Percentiles rank a stretch among this genome's conserved stretches.
Conservation (phyloP, 2,113 vertebrate genomes). For the Stomatorhinus ivindoensis region DNA sequence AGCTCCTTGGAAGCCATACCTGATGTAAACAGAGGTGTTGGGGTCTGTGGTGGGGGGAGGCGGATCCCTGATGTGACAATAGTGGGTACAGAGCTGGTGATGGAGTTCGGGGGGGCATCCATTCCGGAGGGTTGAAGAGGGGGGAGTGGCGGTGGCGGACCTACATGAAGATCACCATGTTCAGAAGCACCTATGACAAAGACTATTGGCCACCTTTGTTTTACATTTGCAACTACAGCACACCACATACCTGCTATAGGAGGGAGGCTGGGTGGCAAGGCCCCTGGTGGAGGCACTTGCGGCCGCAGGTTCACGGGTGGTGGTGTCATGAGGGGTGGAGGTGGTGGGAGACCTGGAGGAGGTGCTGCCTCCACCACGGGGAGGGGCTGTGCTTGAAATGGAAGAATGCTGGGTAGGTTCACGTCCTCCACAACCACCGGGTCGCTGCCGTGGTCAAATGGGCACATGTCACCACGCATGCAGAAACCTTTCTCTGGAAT, state of each 20-base stretch:
- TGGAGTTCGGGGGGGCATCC: slow-evolving; percentile 89
- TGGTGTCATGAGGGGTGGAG: slow-evolving; percentile 80
- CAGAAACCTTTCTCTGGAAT: slow-evolving; percentile 93
- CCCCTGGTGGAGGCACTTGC: slow-evolving; percentile 83
- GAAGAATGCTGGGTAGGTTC: slow-evolving; percentile 89
- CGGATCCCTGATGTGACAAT: slow-evolving; percentile 92
- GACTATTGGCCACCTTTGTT: not conserved
- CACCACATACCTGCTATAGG: slow-evolving; percentile 78
- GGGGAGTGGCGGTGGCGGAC: slow-evolving; percentile 89
- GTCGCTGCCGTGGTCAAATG: slow-evolving; percentile 95
- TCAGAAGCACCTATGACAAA: too few species aligned
- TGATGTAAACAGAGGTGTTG: slow-evolving; percentile 76
- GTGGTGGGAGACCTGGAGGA: slow-evolving; percentile 54
- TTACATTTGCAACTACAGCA: too few species aligned
- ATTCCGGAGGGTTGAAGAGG: slow-evolving; percentile 87
- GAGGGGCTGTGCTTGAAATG: slow-evolving; percentile 87
- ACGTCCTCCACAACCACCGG: slow-evolving; percentile 98
- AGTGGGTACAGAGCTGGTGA: slow-evolving; percentile 89
- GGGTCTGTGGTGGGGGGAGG: slow-evolving; percentile 75
- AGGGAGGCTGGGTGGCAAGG: slow-evolving; percentile 87
- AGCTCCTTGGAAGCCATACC: slow-evolving; percentile 49
- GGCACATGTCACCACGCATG: slow-evolving; percentile 98
- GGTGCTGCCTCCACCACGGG: slow-evolving; percentile 83
- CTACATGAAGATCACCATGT: slow-evolving; percentile 46
- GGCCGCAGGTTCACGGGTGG: slow-evolving; percentile 88